Base-by-base conservation (phyloP, 2,797 vertebrate genomes). In the Lates japonicus region DNA sequence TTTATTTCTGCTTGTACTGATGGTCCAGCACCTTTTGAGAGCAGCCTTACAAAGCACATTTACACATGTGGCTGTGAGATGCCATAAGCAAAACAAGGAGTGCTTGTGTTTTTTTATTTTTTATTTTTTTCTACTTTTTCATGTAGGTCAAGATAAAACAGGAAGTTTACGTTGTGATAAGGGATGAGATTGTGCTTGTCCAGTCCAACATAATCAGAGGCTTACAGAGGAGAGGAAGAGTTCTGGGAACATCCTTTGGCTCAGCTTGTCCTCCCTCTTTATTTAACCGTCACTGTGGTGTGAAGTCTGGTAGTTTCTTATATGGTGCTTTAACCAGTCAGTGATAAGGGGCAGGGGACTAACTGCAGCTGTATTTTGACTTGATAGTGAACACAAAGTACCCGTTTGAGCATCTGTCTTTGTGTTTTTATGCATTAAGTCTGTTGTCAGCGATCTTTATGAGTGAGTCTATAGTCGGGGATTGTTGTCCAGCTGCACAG, bases 211-310 rank as follows among this genome's bases (percentile, higher is more conserved):
- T 78, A 76, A 82, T 82, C 71, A 71, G 76, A 73, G 80, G 80
- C 68, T 88, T 86, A 81, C 65, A 58, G 39, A 62, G 60, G 41
- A 25, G 72, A 82, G 19, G 37, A 76, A 58, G 63, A 70, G 72
- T 80, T 84, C 25, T 46, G 76, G 75, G 71, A 71, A 85, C 84
- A 80, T 88, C 77, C 72, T 78, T 64, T 82, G 65, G 63, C 83
- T 82, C 71, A 58, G 61, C 66, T 60, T 41, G 62, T 51, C 39
- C 29, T 70, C 35, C 7, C 22, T 62, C 54, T 19, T 55, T 51
- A 57, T 57, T 19, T 57, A 57, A 70, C 42, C 2, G 37, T 73
- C 69, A 46, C 5, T 1, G 10, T 46, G 57, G 70, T 1, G 10
- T 46, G 57, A 73, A 16, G 29, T 75, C 70, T 70, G 41, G 35